Evolutionary conservation across 2,113 vertebrate species (phyloP), one percentile per base, ranked within the genome.

Genomic region (Rhegmatorhina hoffmannsi): DNA sequence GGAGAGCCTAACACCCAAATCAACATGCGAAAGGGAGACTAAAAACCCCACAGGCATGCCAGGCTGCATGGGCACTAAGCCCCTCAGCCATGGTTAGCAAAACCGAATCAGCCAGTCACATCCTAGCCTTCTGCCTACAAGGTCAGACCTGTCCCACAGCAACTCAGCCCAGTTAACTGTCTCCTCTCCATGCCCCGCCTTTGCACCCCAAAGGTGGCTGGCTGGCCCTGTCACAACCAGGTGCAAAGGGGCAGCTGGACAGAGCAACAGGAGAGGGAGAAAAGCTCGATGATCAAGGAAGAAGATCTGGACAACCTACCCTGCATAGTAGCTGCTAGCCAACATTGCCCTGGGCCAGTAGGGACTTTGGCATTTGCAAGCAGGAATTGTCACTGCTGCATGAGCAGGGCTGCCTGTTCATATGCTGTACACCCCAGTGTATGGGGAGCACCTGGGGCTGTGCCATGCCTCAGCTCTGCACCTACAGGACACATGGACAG

Each of bases 401-500:
- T 29, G 7, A 64, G 6, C 15, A 40, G 36, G 43, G 44, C 23
- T 84, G 58, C 55, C 13, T n/a, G 25, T 19, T n/a, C 44, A 19
- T 29, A 43, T 14, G 3, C n/a, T 11, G 29, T 10, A 26, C 20
- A 10, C 15, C 11, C 28, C 21, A 28, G 31, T 19, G 33, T 1
- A 0, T 17, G 55, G 56, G 2, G 1, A 70, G 50, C 20, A 43
- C 38, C 25, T 13, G 2, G 38, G 38, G 9, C 3, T 13, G 10
- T 44, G 34, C 56, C 15, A 40, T 10, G 9, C 4, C 29, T 25
- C 53, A 13, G 49, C 29, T 64, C 49, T 52, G 56, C 36, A 36
- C 59, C 46, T 77, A 52, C 29, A 40, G 4, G 33, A 52, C 36
- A 17, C 24, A 2, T 0, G 10, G 72, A 16, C 28, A 33, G 28